Evolutionary conservation across 2,797 vertebrate genomes (phyloP), one percentile per base, ranked within the genome.

Genomic region (Bradypodion pumilum): DNA sequence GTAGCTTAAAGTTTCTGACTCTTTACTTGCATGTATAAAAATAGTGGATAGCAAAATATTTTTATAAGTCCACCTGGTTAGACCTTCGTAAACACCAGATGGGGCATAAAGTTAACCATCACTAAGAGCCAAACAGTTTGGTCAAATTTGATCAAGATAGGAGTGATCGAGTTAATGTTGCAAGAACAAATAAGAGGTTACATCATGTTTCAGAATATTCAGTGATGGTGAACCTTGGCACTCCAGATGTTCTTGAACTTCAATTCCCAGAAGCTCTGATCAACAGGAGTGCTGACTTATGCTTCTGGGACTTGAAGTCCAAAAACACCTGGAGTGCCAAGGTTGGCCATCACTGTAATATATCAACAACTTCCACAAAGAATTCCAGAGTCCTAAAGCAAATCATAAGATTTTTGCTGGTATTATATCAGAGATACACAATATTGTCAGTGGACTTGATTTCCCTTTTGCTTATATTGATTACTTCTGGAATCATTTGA

Each of bases 361-460:
- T 25, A 87, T 82, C 88, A 91, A 87, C 89, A 90, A 92, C 85
- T 87, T 87, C 85, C 85, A 72, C 91, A 90, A 56, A 89, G 81
- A 87, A 82, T 87, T 86, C 90, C 85, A 88, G 88, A 89, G 87
- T 83, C 87, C 86, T 93, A 87, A 91, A 92, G 86, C 88, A 89
- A 85, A 92, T 82, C 85, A 88, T 87, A 85, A 88, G 89, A 90
- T 88, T 80, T 70, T 65, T 82, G 86, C 72, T 88, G 82, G 91
- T 83, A 84, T 80, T 37, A 81, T 25, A 52, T 12, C 44, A 62
- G 84, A 83, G 75, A 85, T 91, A 86, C 74, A 74, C 85, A 90
- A 65, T 90, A 89, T 91, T 90, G 89, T 89, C 90, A 88, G 85
- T 69, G 83, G 88, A 25, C 85, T 87, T 85, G 87, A 85, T 91